These are phyloP conservation scores for Cephalopterus ornatus DNA, from an alignment of 2,113 vertebrate species.

Conservation along the genomic window DNA sequence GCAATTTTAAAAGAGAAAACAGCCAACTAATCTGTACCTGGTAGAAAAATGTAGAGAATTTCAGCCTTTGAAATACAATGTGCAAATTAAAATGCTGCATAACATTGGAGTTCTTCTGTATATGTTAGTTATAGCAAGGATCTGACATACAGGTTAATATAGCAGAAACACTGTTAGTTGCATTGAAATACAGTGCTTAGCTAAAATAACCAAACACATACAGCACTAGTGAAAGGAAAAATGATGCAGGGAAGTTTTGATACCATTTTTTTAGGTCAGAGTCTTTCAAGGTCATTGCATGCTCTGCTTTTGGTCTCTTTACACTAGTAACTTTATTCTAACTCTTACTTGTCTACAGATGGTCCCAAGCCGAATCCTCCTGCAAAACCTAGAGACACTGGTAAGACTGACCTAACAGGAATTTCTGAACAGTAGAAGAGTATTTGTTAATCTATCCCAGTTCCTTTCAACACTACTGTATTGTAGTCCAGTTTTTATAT, in stretches of 20 bases:
- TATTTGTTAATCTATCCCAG: neutral
- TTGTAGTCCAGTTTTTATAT: neutral
- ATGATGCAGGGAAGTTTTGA: neutral
- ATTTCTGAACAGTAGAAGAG: neutral
- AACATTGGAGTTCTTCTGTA: neutral
- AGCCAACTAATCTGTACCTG: neutral
- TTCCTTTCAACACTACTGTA: neutral
- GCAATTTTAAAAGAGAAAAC: neutral
- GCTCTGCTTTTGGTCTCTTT: neutral
- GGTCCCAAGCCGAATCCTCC: neutral
- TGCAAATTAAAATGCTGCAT: neutral
- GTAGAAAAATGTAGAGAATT: neutral
- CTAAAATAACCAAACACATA: neutral
- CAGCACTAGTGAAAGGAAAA: neutral
- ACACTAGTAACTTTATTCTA: neutral
- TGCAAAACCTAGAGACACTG: neutral
- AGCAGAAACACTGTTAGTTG: neutral
- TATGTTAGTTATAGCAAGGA: neutral
- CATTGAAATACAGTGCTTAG: neutral
- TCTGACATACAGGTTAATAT: neutral
- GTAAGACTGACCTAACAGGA: slow-evolving; percentile 19
- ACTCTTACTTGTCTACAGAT: neutral
- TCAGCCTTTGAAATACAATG: neutral
- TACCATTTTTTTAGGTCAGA: neutral
- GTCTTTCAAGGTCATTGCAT: neutral